Evolutionary conservation across 2,888 invertebrate genomes (phyloP), one percentile per base, ranked within the genome.

Genomic region (Ormyrus nitidulus): DNA sequence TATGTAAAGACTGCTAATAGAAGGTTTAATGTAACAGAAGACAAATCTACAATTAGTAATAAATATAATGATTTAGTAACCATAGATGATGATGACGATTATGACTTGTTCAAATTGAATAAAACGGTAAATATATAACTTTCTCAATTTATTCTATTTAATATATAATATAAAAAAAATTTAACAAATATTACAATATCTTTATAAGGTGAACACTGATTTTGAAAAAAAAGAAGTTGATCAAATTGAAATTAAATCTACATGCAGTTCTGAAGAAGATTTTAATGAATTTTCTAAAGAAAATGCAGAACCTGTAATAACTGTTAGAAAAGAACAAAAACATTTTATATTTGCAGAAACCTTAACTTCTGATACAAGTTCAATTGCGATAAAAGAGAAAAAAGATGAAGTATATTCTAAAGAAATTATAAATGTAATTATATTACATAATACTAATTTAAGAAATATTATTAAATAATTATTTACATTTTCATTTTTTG

Each of bases 261-360:
- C 19, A 10, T 1, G 5, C 2, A 61, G 19, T 66, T 64, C 66
- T 34, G 58, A 77, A 34, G 53, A 78, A 19, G 72, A 48, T 11
- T 82, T 68, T 64, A 5, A 71, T 4, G 9, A 68, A 71, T 79
- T 79, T 13, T 78, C 77, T 34, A 58, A 68, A 62, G 81, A 80
- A 68, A 81, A 81, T 79, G 68, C 9, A 13, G 81, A 82, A 61
- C 69, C 82, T 19, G 6, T 59, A 5, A 62, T 80, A 46, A 34
- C 11, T 59, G 48, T 81, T 19, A 61, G 19, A 70, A 82, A 69
- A 72, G 75, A 72, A 46, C 6, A 69, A 6, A 13, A 19, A 65
- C 49, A 79, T 49, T 65, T 66, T 44, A 54, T 80, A 19, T 80
- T 76, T 62, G 53, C 61, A n/a, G 13, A 59, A 44, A 61, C 8